Base-by-base conservation (phyloP, 2,113 vertebrate genomes). In the Myiopsitta monachus region DNA sequence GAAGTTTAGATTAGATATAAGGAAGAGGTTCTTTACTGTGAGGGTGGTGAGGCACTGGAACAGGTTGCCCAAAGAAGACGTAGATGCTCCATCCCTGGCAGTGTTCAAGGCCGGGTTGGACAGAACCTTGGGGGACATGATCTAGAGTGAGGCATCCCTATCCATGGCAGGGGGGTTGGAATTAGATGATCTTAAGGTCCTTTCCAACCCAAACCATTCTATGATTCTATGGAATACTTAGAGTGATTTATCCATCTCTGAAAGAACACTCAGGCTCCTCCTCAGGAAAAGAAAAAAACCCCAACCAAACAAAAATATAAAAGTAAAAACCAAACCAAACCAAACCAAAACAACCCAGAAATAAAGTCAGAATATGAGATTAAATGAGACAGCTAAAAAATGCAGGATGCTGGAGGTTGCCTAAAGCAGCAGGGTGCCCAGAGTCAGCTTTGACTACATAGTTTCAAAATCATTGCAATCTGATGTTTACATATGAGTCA, bases 311-410 rank as follows among this genome's bases (percentile, higher is more conserved):
- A 14, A 18, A 6, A 5, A 16, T 3, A 4, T 11, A 46, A n/a
- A 12, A 24, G 3, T 1, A 15, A 16, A 14, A 14, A 13, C n/a
- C n/a, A n/a, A n/a, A n/a, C n/a, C n/a, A 47, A 52, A 9, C 2
- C 14, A 46, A 12, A 38, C 4, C 14, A 13, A 27, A 47, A 14
- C 3, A 18, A 18, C 31, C 31, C 43, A 86, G 62, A 90, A 76
- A 64, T 76, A 16, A 22, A 52, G 36, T 69, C 2, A 69, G 85
- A 91, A 73, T 62, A 47, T n/a, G 66, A 66, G 87, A 90, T 85
- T 64, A 86, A 95, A 90, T 57, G 31, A 85, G 67, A 78, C 62
- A 69, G 41, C 22, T 70, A 44, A 77, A 90, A 94, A 94, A 86
- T 59, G 18, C 57, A 23, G 26, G 19, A 77, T 46, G 26, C 23